Percentiles rank a stretch among this genome's conserved stretches.
Evolutionary conservation across 2,797 vertebrate species (phyloP).

Genomic region (Chaetodon trifasciatus): DNA sequence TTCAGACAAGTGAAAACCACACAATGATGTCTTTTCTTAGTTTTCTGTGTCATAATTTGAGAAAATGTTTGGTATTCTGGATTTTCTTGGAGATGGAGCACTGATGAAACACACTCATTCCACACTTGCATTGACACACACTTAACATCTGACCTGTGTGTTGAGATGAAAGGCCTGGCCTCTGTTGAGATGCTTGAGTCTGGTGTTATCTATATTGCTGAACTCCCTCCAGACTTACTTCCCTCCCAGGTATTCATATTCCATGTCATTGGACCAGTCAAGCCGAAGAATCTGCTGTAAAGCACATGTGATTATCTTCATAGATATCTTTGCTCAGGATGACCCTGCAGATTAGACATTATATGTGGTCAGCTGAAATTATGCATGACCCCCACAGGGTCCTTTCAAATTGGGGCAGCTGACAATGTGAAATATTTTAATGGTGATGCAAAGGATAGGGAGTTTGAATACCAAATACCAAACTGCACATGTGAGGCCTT

Average conservation of each 20-base stretch:
- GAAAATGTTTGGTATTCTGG: neutral
- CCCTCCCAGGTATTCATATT: constrained; percentile 26
- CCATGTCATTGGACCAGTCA: constrained; percentile 7
- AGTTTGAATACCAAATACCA: neutral
- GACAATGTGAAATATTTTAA: neutral
- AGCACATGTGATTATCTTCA: constrained; percentile 17
- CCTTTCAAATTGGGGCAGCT: neutral
- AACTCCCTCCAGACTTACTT: constrained; percentile 35
- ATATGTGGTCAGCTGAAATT: neutral
- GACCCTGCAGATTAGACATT: constrained; percentile 25
- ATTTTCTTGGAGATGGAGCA: constrained; percentile 35
- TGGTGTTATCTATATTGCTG: constrained; percentile 45
- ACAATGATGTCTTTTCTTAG: neutral
- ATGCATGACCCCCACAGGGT: neutral
- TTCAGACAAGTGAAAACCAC: constrained; percentile 2
- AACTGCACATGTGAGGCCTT: neutral
- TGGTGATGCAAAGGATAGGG: neutral
- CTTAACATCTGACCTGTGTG: constrained; percentile 6
- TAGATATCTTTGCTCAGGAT: constrained; percentile 9
- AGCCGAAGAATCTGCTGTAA: neutral
- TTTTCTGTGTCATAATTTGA: neutral
- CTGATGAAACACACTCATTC: constrained; percentile 34
- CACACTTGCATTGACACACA: neutral
- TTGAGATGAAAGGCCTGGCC: constrained; percentile 40
- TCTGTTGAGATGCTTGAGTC: constrained; percentile 14